A percentile compares a stretch with the other conserved stretches of the same genome.
Evolutionary conservation across 2,797 vertebrate species (phyloP).

Genomic region (Trachurus trachurus): DNA sequence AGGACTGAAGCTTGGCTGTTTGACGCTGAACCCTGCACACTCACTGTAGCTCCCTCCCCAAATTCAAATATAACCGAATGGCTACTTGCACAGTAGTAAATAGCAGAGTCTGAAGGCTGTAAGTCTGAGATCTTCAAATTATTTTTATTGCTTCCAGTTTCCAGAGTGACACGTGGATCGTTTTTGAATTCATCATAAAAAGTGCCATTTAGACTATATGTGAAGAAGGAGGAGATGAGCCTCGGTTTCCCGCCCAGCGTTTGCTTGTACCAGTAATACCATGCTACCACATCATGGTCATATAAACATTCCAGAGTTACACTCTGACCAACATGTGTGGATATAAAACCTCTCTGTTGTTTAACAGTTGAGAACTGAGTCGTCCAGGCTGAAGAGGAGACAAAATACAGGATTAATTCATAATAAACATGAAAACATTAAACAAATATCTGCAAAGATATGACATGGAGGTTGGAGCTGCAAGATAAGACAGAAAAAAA

Average conservation of each 20-base stretch:
- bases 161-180: background rate
- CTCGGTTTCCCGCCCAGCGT: slow-evolving; percentile 15
- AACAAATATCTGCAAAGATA: background rate
- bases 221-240: background rate
- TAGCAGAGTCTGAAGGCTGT: background rate
- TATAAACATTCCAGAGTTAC: slow-evolving; percentile 45
- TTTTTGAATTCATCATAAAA: background rate
- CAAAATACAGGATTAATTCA: background rate
- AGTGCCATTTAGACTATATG: background rate
- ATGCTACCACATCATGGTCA: background rate
- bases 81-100: background rate
- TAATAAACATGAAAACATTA: background rate
- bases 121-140: background rate
- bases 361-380: accelerated
- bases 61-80: background rate
- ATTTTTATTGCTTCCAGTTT: background rate
- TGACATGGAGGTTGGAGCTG: background rate
- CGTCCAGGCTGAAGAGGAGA: background rate
- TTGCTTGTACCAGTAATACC: slow-evolving; percentile 53
- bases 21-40: background rate
- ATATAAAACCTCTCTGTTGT: background rate
- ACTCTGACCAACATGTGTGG: slow-evolving; percentile 13
- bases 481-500: background rate
- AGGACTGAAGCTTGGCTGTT: background rate
- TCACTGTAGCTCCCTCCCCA: background rate